Evolutionary conservation across 2,113 vertebrate species (phyloP), one percentile per base, ranked within the genome.

Genomic region (Euleptes europaea): DNA sequence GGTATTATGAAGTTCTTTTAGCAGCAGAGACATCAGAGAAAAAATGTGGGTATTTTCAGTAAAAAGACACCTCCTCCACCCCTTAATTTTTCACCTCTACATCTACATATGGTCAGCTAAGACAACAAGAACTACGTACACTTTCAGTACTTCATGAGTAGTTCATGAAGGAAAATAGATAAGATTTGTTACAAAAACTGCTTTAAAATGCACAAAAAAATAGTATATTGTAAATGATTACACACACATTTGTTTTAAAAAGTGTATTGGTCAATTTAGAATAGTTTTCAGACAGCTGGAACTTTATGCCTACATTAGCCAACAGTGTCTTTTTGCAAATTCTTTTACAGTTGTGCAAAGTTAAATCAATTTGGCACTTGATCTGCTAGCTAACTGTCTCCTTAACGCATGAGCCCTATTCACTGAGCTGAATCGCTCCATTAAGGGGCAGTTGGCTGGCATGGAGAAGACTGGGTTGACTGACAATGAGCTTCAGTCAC

Each of bases 281-380:
- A 78, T 78, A 82, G 84, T 89, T 92, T 90, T 35, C 78, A 92
- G 89, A 86, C 87, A 93, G 76, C 35, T 78, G 85, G 89, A 90
- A 86, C 71, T 84, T 75, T 78, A 63, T 88, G 85, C 81, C 90
- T 90, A 67, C 0, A 1, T 47, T 86, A 86, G 73, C 31, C 91
- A 80, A 91, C 92, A 92, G 89, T 51, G 88, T 40, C 51, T 82
- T 78, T 94, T 90, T 87, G 92, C 89, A 89, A 92, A 91, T 83
- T 85, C 91, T 83, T 94, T 86, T 88, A 93, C 91, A 93, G 83
- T 88, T 89, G 1, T 83, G 83, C 80, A 73, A 94, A 95, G 89
- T 93, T 95, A 93, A 95, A 94, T 88, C 91, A 91, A 71, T 91
- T 94, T 95, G 94, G 94, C 94, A 94, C 87, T 75, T 82, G 77